phyloP scores from a whole-genome alignment of 2,113 vertebrate species.

The Cephalophus harveyi region DNA sequence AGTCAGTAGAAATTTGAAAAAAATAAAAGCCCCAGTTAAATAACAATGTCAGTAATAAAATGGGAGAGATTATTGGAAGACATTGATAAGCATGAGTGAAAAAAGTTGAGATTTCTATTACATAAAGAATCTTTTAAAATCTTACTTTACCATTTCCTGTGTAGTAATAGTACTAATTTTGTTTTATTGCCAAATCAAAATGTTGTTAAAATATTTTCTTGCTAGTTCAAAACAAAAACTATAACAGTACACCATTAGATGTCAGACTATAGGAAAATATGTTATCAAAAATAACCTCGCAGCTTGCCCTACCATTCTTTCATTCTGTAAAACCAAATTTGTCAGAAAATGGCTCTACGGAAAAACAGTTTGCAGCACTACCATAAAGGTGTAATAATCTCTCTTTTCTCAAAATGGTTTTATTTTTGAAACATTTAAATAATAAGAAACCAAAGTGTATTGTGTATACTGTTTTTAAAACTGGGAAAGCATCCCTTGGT shows the following conservation, averaged over 20 bases:
- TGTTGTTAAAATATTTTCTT: slow-evolving; percentile 22
- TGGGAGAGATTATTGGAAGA: not conserved
- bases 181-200: not conserved
- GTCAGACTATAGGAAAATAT: not conserved
- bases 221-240: slow-evolving; percentile 9
- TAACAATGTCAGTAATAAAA: not conserved
- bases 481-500: not conserved
- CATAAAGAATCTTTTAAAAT: not conserved
- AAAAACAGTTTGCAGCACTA: slow-evolving; percentile 8
- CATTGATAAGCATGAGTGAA: not conserved
- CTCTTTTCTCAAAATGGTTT: slow-evolving; percentile 30
- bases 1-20: not conserved
- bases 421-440: slow-evolving; percentile 22
- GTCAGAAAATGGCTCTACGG: not conserved
- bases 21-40: not conserved
- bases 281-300: not conserved
- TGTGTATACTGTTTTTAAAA: not conserved
- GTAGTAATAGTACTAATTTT: not conserved
- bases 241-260: not conserved
- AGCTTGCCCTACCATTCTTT: slow-evolving; percentile 23
- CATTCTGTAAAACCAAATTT: slow-evolving; percentile 37
- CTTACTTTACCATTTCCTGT: not conserved
- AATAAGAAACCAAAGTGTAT: slow-evolving; percentile 6
- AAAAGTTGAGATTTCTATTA: slow-evolving; percentile 13
- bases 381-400: not conserved